Evolutionary conservation across 2,113 vertebrate species (phyloP), one percentile per base, ranked within the genome.

Genomic region (Tupaia chinensis): DNA sequence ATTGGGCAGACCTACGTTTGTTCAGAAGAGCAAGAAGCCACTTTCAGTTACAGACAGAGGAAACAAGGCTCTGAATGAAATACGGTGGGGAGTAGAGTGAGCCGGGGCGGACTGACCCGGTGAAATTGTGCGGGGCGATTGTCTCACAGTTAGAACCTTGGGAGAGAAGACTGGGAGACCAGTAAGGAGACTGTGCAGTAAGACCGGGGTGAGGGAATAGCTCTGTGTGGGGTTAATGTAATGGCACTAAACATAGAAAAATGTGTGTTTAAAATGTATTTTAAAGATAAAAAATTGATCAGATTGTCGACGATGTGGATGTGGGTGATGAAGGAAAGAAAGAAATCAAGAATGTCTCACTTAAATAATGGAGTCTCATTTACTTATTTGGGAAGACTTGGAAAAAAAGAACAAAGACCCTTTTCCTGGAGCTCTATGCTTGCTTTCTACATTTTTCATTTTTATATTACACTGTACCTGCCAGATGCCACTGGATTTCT

Each of bases 361-460:
- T 84, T 76, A 32, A 60, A 4, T 68, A 56, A 19, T 81, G 22
- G 29, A 12, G 76, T 25, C 15, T 16, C 32, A 3, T 32, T 60
- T 34, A 70, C 25, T 23, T 29, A 82, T 77, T 5, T 66, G 44
- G n/a, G 12, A 9, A 60, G 20, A 44, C 29, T 85, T 70, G 25
- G 61, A 60, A 76, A 56, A 69, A 80, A 3, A 44, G 44, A 44
- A 44, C 44, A 44, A 44, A 44, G 44, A 44, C 44, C 44, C 97
- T 96, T 97, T 54, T 69, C 60, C 16, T n/a, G 0, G 22, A 70
- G 11, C 34, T 84, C 9, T 17, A 88, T 56, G 61, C 19, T 96
- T 93, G n/a, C n/a, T n/a, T n/a, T 93, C 34, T 77, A 22, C 5
- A 91, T 53, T 68, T 82, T 94, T 97, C 32, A 91, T 95, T 96